Conservation (phyloP, 2,113 vertebrate genomes). For the Percopsis transmontana region DNA sequence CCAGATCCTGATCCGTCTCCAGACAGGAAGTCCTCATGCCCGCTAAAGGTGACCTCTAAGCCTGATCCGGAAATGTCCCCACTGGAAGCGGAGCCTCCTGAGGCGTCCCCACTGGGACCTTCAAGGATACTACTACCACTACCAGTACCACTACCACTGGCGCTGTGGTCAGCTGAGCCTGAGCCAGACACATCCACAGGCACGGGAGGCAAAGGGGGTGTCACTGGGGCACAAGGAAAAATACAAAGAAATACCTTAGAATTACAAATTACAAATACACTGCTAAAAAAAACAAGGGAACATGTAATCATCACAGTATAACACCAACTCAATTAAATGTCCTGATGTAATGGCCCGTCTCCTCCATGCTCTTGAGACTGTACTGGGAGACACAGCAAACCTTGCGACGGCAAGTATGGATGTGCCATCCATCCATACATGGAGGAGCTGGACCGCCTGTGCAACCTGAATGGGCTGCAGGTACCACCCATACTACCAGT, state of each 20-base stretch:
- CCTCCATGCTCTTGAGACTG: too few relatives aligned
- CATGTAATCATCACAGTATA: too few relatives aligned
- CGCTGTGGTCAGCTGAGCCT: conserved; percentile 56
- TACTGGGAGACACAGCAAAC: too few relatives aligned
- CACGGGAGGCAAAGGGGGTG: conserved; percentile 67
- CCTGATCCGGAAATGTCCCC: conserved; percentile 63
- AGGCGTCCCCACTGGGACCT: conserved; percentile 5
- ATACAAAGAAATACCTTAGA: conserved; percentile 8
- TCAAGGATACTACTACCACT: neutral
- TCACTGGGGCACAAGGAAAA: conserved; percentile 63
- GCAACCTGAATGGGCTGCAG: too few relatives aligned
- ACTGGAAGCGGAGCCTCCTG: conserved; percentile 14
- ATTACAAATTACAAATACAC: neutral
- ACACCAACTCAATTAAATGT: too few relatives aligned
- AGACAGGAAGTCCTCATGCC: conserved; percentile 28
- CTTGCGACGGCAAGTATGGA: too few relatives aligned
- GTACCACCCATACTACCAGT: too few relatives aligned
- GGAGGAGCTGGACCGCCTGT: too few relatives aligned
- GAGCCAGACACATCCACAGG: conserved; percentile 57
- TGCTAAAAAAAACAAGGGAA: too few relatives aligned
- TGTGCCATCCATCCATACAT: too few relatives aligned
- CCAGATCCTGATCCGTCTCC: conserved; percentile 46
- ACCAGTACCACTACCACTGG: conserved; percentile 25
- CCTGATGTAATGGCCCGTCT: too few relatives aligned
- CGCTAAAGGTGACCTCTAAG: conserved; percentile 50